Evolutionary conservation across 2,797 vertebrate genomes (phyloP).

Genomic region (Coregonus sp.): DNA sequence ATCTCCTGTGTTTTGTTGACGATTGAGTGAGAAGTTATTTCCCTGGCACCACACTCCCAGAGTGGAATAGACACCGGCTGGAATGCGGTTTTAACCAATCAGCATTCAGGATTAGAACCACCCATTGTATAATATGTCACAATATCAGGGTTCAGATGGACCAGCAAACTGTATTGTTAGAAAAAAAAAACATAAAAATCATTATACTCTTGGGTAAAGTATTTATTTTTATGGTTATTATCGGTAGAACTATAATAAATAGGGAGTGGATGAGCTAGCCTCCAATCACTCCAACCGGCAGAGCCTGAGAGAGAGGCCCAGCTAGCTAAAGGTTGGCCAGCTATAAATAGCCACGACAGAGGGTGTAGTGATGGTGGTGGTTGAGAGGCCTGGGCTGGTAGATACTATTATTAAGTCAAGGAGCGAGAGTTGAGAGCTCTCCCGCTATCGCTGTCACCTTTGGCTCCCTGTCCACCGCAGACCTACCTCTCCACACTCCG

Average conservation of each 20-base stretch:
- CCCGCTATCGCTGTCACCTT: slow-evolving; percentile 34
- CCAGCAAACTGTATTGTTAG: no score
- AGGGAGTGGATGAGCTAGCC: slow-evolving; percentile 58
- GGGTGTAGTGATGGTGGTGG: slow-evolving; percentile 21
- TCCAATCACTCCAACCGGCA: slow-evolving; percentile 55
- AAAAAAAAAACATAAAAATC: no score
- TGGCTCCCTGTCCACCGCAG: slow-evolving; percentile 22
- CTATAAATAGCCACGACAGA: slow-evolving; percentile 71
- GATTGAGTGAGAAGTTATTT: no score
- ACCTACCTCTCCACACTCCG: slow-evolving; percentile 31
- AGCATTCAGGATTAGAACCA: no score
- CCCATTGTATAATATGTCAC: no score
- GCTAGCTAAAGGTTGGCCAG: slow-evolving; percentile 69
- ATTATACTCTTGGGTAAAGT: no score
- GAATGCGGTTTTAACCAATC: no score
- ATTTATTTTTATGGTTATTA: no score
- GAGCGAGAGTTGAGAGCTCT: slow-evolving; percentile 22
- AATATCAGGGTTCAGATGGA: no score
- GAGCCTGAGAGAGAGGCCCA: slow-evolving; percentile 45
- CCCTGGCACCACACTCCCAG: no score
- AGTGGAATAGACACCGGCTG: no score
- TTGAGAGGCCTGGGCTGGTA: slow-evolving; percentile 31
- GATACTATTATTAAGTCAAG: slow-evolving; percentile 47
- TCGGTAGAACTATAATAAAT: slow-evolving; percentile 20
- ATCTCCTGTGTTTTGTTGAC: no score